Base-by-base conservation (phyloP, 2,888 invertebrate genomes). In the Oscheius myriophilus region DNA sequence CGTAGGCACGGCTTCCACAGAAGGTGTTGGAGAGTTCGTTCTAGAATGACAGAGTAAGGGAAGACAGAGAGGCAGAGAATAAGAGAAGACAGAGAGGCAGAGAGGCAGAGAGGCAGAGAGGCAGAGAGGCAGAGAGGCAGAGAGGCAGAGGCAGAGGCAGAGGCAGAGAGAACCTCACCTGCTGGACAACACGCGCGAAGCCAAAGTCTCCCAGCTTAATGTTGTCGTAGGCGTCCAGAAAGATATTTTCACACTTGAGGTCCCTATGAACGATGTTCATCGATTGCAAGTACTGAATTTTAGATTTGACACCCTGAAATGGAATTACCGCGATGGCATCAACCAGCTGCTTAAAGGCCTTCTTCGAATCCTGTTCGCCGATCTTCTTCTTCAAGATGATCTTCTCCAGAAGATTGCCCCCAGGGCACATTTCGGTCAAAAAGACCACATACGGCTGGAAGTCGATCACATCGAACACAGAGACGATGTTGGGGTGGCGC, bases 1-100 rank as follows among this genome's bases (percentile, higher is more conserved):
- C 93, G 86, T 94, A 94, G 7, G 93, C 93, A n/a, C 93, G 88
- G 16, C 93, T 93, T 0, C 93, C 94, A 84, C 93, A 94, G 85
- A 92, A 93, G 0, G 93, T 93, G 82, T 91, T 91, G 78, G 93
- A 93, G 91, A 67, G 69, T 57, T 79, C 76, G 42, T 70, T 70
- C 63, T 63, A 25, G 39, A 61, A 33, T 9, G 33, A 9, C 9
- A 9, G n/a, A n/a, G 33, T 33, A 6, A 33, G 33, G 9, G 33
- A n/a, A 33, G 33, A 33, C 4, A 33, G 33, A 33, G 33, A 33
- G 33, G 9, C 4, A 33, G 33, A 33, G 33, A 33, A 33, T 6
- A 9, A 33, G 33, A 33, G 33, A 33, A 33, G 33, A 33, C 4
- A 33, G 33, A 33, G 33, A 33, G 33, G 9, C 4, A 33, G 33